Percentiles rank a stretch among this genome's conserved stretches.
Evolutionary conservation across 1,140 invertebrate genomes (phyloP).

Genomic region (Temnothorax longispinosus): DNA sequence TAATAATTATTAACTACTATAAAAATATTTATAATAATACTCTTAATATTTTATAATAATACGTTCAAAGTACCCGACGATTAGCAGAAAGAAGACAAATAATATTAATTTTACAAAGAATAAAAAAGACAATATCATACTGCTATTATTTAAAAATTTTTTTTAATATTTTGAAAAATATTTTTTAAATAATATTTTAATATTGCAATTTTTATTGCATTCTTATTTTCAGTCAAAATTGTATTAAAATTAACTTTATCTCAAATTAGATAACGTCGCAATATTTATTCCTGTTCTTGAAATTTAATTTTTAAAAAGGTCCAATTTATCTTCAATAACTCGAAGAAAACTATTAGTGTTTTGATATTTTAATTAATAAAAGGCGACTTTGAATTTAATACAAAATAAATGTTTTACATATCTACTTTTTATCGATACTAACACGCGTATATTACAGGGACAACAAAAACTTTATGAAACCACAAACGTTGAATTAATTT

Average conservation of each 20-base stretch:
- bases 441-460: neutral
- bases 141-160: neutral
- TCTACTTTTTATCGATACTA: neutral
- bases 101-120: neutral
- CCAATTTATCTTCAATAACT: neutral
- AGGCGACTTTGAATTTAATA: neutral
- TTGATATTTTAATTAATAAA: neutral
- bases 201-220: neutral
- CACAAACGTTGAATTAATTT: neutral
- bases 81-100: neutral
- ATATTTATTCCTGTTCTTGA: neutral
- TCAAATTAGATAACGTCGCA: neutral
- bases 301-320: neutral
- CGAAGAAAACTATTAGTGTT: neutral
- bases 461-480: neutral
- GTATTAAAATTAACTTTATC: neutral
- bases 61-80: neutral
- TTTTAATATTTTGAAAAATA: neutral
- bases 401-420: neutral
- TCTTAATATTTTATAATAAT: too few relatives aligned
- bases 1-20: neutral
- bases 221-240: neutral
- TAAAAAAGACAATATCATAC: neutral
- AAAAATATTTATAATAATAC: neutral
- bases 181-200: neutral